These are phyloP conservation scores for Mobula birostris DNA, from an alignment of 2,113 vertebrate genomes.

Conservation along the genomic window DNA sequence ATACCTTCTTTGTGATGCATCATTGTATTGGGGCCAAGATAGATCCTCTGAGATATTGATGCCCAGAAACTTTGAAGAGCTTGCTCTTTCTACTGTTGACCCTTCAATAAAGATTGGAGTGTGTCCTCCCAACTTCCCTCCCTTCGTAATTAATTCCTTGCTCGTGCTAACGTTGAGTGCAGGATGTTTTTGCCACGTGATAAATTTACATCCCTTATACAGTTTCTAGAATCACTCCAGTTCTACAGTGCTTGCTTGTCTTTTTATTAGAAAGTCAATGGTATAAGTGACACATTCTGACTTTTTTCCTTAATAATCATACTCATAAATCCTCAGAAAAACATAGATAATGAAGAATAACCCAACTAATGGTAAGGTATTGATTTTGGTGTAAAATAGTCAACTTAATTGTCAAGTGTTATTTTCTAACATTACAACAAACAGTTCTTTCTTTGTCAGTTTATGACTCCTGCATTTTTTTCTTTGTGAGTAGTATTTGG, in stretches of 20 bases:
- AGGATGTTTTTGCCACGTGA: too few species aligned
- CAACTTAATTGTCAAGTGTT: neutral
- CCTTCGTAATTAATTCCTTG: too few species aligned
- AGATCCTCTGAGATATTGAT: too few species aligned
- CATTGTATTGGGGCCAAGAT: too few species aligned
- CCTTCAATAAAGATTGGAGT: too few species aligned
- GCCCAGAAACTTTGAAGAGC: too few species aligned
- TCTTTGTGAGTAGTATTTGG: neutral
- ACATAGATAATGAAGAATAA: slow-evolving; percentile 76
- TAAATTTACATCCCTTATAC: neutral
- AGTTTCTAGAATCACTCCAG: neutral
- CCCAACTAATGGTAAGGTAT: slow-evolving; percentile 46
- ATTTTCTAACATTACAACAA: neutral
- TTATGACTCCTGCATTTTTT: neutral
- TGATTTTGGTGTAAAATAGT: slow-evolving; percentile 2
- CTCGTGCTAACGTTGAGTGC: too few species aligned
- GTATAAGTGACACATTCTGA: neutral
- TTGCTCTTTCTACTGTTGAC: too few species aligned
- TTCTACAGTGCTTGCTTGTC: neutral
- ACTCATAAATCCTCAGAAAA: slow-evolving; percentile 91
- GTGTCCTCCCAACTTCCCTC: too few species aligned
- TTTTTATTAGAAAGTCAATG: neutral
- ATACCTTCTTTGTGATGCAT: too few species aligned
- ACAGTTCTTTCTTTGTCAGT: neutral
- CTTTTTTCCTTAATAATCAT: slow-evolving; percentile 60